phyloP scores from a whole-genome alignment of 2,888 invertebrate genomes.

The Drosophila birchii region DNA sequence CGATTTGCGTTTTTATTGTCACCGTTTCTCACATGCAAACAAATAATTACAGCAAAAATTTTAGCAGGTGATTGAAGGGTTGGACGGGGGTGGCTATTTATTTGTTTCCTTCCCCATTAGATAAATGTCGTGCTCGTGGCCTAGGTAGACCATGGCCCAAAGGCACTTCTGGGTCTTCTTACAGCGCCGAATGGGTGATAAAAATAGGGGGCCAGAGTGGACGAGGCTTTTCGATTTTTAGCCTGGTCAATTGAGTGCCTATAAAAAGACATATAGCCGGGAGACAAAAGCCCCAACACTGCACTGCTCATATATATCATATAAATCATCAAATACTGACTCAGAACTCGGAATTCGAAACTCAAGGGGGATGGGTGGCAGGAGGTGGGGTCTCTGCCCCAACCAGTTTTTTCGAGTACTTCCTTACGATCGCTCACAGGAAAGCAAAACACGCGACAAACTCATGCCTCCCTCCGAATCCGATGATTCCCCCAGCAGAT shows the following conservation, averaged over 20 bases:
- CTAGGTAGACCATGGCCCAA: constrained; percentile 19
- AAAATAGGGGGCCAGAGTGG: constrained; percentile 15
- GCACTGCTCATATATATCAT: constrained; percentile 20
- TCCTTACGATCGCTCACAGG: constrained; percentile 53
- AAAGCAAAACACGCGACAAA: constrained; percentile 62
- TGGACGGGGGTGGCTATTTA: constrained; percentile 17
- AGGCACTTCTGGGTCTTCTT: constrained; percentile 43
- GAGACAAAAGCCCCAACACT: constrained; percentile 26
- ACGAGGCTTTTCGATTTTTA: constrained; percentile 21
- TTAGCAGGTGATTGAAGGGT: constrained; percentile 42
- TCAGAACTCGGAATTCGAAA: constrained; percentile 6
- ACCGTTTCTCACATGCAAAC: constrained; percentile 62
- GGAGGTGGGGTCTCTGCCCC: constrained; percentile 16
- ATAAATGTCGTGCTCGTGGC: constrained; percentile 24
- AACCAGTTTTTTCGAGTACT: constrained; percentile 49
- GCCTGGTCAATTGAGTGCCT: constrained; percentile 45
- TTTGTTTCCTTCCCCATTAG: constrained; percentile 19
- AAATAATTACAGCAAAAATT: constrained; percentile 64
- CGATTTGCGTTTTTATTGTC: constrained; percentile 38
- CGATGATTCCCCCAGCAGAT: constrained; percentile 44
- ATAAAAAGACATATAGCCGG: constrained; percentile 25
- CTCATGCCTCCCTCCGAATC: constrained; percentile 52
- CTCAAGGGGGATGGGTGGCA: background rate
- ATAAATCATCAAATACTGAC: constrained; percentile 32
- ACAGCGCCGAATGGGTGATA: constrained; percentile 12